These are phyloP conservation scores for Marmota monax DNA, from an alignment of 2,113 vertebrate species.

Conservation along the genomic window DNA sequence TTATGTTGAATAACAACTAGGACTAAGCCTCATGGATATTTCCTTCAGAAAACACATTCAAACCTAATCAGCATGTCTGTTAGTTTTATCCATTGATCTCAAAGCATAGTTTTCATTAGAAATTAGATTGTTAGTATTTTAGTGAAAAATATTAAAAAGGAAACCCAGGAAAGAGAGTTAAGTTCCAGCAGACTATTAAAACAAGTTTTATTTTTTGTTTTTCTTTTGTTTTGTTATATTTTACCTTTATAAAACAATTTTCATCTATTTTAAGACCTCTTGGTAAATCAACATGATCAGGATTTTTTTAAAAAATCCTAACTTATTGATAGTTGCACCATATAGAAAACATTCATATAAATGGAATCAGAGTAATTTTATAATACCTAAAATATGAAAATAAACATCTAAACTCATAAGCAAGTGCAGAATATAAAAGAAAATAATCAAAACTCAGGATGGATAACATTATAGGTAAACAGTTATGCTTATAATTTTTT, in stretches of 20 bases:
- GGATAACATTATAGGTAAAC: background rate
- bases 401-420: background rate
- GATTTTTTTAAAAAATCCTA: background rate
- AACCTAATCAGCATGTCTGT: background rate
- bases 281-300: background rate
- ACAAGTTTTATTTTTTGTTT: background rate
- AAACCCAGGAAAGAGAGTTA: background rate
- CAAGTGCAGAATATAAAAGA: background rate
- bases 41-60: background rate
- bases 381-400: slow-evolving; percentile 14
- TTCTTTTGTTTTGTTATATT: background rate
- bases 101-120: slow-evolving; percentile 22
- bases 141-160: background rate
- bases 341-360: background rate
- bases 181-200: background rate
- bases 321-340: background rate
- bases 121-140: background rate
- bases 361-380: background rate
- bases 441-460: background rate
- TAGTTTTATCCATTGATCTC: background rate
- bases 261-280: background rate
- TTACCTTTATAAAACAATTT: slow-evolving; percentile 1
- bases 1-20: background rate
- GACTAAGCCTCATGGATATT: background rate
- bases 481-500: background rate